Percentiles rank a stretch among this genome's conserved stretches.
Conservation (phyloP, 2,797 vertebrate genomes). For the Coranthus polyacanthus region DNA sequence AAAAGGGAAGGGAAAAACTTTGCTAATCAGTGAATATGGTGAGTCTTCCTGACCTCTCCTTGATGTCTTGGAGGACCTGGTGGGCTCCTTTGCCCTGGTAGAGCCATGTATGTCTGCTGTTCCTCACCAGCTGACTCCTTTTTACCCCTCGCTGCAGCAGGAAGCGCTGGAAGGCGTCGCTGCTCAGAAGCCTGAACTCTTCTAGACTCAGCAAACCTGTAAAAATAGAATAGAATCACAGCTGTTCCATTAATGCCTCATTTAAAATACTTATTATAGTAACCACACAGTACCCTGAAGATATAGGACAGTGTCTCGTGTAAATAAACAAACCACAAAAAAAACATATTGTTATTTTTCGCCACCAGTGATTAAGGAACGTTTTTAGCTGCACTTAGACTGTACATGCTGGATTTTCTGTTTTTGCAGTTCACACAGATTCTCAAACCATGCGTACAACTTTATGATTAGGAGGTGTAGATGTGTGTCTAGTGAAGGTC, state of each 20-base stretch:
- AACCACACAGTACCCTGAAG: not conserved
- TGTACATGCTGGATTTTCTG: no score
- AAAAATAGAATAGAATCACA: conserved; percentile 17
- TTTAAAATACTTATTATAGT: not conserved
- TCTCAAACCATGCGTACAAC: not conserved
- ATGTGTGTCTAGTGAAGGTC: not conserved
- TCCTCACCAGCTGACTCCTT: conserved; percentile 94
- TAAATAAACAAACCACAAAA: no score
- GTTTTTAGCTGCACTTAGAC: no score
- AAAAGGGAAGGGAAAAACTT: not conserved
- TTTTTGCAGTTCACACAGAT: not conserved
- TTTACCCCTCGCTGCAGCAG: conserved; percentile 91
- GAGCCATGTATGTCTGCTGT: conserved; percentile 98
- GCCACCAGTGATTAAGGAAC: not conserved
- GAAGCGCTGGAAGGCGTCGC: conserved; percentile 95
- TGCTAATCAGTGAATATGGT: not conserved
- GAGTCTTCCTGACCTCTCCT: conserved; percentile 85
- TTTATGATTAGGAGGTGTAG: no score
- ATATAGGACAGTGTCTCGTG: not conserved
- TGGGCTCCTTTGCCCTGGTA: conserved; percentile 97
- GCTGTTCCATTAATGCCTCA: not conserved
- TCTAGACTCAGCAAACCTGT: conserved; percentile 93
- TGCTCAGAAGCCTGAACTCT: conserved; percentile 93
- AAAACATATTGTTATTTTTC: not conserved
- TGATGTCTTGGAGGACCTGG: conserved; percentile 92